Percentiles rank a stretch among this genome's conserved stretches.
These are phyloP conservation scores for fruit fly (Drosophila melanogaster) DNA, from an alignment of 1,140 invertebrate genomes.

Conservation along the genomic window DNA sequence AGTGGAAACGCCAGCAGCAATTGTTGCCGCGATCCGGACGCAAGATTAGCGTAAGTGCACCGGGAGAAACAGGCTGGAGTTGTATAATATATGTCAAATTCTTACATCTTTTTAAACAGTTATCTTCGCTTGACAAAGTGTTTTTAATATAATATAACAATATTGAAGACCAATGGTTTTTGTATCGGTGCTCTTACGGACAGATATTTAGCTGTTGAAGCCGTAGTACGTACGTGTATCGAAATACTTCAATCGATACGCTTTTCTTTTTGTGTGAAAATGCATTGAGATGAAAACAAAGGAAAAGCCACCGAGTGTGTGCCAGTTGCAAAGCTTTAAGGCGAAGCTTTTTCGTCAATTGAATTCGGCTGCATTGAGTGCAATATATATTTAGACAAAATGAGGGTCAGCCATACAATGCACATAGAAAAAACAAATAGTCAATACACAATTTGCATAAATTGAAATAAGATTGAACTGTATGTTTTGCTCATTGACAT, in stretches of 20 bases:
- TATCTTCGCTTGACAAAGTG: no score
- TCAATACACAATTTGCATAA: no score
- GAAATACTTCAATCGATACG: background rate
- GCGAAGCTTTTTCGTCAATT: slow-evolving; percentile 8
- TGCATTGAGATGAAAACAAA: slow-evolving; percentile 8
- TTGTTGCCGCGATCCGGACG: slow-evolving; percentile 54
- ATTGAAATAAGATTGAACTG: no score
- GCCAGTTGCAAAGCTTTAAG: slow-evolving; percentile 6
- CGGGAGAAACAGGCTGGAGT: background rate
- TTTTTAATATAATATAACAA: no score
- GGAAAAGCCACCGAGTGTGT: slow-evolving; percentile 13
- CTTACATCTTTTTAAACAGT: no score
- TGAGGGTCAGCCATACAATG: slow-evolving; percentile 4
- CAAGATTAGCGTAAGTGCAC: slow-evolving; percentile 74
- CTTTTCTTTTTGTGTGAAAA: background rate
- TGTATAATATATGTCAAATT: background rate
- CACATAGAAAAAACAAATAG: background rate
- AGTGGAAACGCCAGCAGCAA: slow-evolving; percentile 72
- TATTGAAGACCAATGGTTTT: no score
- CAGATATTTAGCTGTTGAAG: background rate
- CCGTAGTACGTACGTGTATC: no score
- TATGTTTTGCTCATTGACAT: no score
- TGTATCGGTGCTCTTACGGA: no score
- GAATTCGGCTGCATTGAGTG: slow-evolving; percentile 4
- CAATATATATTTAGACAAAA: slow-evolving; percentile 9